Base-by-base conservation (phyloP, 2,888 invertebrate genomes). In the Ormyrus rosae region DNA sequence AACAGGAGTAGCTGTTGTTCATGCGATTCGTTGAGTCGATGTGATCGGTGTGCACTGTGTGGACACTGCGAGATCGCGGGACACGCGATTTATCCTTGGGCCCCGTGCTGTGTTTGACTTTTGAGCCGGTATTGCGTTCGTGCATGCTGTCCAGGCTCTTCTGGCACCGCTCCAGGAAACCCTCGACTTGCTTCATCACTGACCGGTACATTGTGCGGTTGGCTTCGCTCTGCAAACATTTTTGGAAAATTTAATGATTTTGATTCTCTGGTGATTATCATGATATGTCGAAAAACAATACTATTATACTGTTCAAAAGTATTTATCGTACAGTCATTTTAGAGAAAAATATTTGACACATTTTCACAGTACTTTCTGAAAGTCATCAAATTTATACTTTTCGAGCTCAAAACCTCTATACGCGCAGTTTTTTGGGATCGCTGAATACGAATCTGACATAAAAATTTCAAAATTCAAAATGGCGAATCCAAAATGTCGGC, bases 141-240 rank as follows among this genome's bases (percentile, higher is more conserved):
- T 92, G 91, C 79, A 92, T 86, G 64, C 91, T 86, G 84, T 93
- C 93, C 84, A 95, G 92, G 85, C 94, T 94, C 83, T 93, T 93
- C 86, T 94, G 94, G 5, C 94, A 93, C 89, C 94, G 93, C 87
- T 94, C 95, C 86, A 95, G 90, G 89, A 95, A 95, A 81, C 93
- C 93, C 63, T 94, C 93, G 83, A 95, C 94, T 90, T 95, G 95
- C 87, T 93, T 93, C 91, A 95, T 93, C 86, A 95, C 92, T 51
- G 94, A 94, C 88, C 94, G 93, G 89, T 95, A 95, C 95, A 95
- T 95, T 89, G 94, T 94, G 83, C 94, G 92, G 89, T 94, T 95
- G 73, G 94, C 92, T 89, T 95, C 94, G 82, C 94, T 93, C 95
- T 95, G 92, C 85, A 93, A 0, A 19, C 19, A 68, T 2, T 34